These are phyloP conservation scores for Oplegnathus fasciatus DNA, from an alignment of 2,113 vertebrate genomes.

Conservation along the genomic window DNA sequence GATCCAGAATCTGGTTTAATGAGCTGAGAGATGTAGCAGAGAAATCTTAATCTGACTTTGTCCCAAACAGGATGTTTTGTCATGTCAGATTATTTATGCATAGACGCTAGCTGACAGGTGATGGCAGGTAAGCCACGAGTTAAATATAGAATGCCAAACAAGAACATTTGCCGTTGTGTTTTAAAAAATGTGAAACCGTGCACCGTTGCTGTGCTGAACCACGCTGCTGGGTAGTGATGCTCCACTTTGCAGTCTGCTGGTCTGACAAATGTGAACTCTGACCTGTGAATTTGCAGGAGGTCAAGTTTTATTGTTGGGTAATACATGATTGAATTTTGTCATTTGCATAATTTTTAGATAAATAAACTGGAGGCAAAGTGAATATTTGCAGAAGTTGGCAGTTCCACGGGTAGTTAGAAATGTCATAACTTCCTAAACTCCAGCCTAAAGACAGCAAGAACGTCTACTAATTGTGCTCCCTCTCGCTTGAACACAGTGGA, in stretches of 20 bases:
- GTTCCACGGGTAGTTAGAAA: constrained; percentile 10
- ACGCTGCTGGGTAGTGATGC: background rate
- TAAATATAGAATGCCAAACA: background rate
- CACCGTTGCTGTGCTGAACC: background rate
- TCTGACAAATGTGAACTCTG: constrained; percentile 5
- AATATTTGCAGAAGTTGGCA: background rate
- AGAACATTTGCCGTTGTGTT: background rate
- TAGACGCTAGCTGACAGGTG: background rate
- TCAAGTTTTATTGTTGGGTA: background rate
- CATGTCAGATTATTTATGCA: background rate
- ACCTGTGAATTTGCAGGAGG: background rate
- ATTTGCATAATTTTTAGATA: background rate
- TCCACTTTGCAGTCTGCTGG: background rate
- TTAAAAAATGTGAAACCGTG: background rate
- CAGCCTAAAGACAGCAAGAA: constrained; percentile 10
- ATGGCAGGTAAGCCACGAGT: background rate
- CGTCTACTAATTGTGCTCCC: background rate
- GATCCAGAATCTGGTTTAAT: constrained; percentile 6
- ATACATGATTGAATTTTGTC: background rate
- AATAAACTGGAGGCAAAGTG: background rate
- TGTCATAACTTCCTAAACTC: constrained; percentile 39
- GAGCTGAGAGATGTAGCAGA: background rate
- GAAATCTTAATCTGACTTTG: background rate
- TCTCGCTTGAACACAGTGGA: constrained; percentile 1
- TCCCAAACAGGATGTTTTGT: background rate